These are phyloP conservation scores for Eudyptes chrysolophus DNA, from an alignment of 2,113 vertebrate species.

Conservation along the genomic window DNA sequence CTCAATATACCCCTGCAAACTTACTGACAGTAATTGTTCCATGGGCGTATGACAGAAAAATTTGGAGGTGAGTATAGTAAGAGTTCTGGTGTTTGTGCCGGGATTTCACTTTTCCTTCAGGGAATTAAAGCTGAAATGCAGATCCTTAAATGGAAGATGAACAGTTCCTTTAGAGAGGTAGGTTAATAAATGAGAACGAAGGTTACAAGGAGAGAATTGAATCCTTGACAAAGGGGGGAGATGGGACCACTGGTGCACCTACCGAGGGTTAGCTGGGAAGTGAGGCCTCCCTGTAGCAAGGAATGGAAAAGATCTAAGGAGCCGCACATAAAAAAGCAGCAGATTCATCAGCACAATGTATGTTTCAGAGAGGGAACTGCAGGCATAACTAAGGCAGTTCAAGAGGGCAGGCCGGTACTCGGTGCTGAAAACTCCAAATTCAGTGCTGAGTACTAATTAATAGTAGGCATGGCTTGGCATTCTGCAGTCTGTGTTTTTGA, in stretches of 20 bases:
- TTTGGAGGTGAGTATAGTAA: not conserved
- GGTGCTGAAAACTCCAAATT: not conserved
- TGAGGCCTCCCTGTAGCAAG: not conserved
- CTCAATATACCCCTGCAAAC: not conserved
- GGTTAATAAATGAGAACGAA: not conserved
- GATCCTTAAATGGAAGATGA: not conserved
- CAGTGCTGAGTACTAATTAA: slow-evolving; percentile 61
- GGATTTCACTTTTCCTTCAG: not conserved
- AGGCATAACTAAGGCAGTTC: slow-evolving; percentile 34
- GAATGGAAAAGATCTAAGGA: not conserved
- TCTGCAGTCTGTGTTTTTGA: slow-evolving; percentile 67
- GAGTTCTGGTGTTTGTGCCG: not conserved
- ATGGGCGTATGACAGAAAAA: not conserved
- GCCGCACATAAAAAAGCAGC: slow-evolving; percentile 30
- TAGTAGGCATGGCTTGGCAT: slow-evolving; percentile 4
- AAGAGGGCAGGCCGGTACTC: slow-evolving; percentile 1
- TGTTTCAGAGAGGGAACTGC: slow-evolving; percentile 45
- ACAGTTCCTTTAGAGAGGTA: not conserved
- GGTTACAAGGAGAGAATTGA: not conserved
- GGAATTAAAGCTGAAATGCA: not conserved
- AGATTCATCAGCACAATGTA: slow-evolving; percentile 39
- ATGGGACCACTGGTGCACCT: not conserved
- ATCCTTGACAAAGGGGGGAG: not conserved
- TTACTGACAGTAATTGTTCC: not conserved
- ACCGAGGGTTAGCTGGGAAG: not conserved